Conservation (phyloP, 2,888 invertebrate species). For the Lithophane semibrunnea region DNA sequence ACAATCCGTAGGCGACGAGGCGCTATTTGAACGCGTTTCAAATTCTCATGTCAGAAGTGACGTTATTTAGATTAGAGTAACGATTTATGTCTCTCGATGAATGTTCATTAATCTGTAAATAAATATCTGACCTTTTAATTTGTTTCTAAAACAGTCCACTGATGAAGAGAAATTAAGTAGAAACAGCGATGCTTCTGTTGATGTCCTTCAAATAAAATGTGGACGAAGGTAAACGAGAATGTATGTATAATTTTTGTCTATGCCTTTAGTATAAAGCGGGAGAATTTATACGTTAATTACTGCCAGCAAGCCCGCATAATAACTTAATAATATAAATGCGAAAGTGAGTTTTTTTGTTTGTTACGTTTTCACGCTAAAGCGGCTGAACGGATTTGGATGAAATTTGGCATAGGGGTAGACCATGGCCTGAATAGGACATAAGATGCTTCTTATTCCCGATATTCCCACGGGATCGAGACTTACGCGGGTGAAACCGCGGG, state of each 20-base stretch:
- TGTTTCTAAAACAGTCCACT: slow-evolving; percentile 3
- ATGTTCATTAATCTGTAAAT: slow-evolving; percentile 48
- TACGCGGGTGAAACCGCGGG: too few relatives aligned
- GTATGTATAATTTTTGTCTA: background rate
- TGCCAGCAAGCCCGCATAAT: too few relatives aligned
- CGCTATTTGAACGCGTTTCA: slow-evolving; percentile 28
- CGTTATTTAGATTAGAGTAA: slow-evolving; percentile 41
- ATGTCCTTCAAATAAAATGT: background rate
- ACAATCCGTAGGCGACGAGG: slow-evolving; percentile 27
- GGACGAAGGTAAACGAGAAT: background rate
- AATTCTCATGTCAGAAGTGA: slow-evolving; percentile 41
- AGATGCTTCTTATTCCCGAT: too few relatives aligned
- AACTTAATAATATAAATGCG: too few relatives aligned
- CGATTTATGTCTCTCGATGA: slow-evolving; percentile 47
- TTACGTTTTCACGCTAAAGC: too few relatives aligned
- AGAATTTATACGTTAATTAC: background rate
- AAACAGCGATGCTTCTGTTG: background rate
- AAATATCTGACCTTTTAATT: slow-evolving; percentile 10
- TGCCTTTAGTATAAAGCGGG: background rate
- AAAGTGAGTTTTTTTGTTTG: too few relatives aligned
- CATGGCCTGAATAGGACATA: too few relatives aligned
- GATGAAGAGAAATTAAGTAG: background rate
- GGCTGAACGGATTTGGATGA: too few relatives aligned
- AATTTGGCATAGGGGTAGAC: too few relatives aligned
- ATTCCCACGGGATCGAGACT: too few relatives aligned